Evolutionary conservation across 1,140 invertebrate genomes (phyloP).

Genomic region (Drosophila sulfurigaster): DNA sequence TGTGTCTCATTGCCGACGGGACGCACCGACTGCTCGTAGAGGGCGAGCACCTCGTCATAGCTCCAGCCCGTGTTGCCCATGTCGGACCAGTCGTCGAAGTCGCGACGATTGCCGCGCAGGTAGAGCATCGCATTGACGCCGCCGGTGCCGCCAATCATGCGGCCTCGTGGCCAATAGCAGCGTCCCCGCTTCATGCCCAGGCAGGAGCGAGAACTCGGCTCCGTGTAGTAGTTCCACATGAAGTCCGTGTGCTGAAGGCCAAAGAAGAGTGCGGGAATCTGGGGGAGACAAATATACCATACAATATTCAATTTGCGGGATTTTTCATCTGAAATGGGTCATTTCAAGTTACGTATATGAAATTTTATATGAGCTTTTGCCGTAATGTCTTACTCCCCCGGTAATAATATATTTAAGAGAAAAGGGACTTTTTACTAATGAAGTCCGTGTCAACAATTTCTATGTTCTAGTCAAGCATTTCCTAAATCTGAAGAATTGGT

Average conservation of each 20-base stretch:
- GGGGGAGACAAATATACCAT: not conserved
- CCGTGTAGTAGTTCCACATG: slow-evolving; percentile 89
- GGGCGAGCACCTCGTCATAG: slow-evolving; percentile 71
- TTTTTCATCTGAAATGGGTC: too few relatives aligned
- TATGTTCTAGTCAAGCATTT: too few relatives aligned
- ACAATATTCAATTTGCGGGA: too few relatives aligned
- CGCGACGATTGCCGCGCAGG: slow-evolving; percentile 64
- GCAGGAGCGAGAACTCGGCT: slow-evolving; percentile 87
- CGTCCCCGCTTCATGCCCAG: slow-evolving; percentile 85
- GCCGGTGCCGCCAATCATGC: slow-evolving; percentile 91
- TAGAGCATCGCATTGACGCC: slow-evolving; percentile 91
- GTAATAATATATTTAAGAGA: too few relatives aligned
- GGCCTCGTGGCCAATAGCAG: slow-evolving; percentile 90
- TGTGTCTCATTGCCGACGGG: slow-evolving; percentile 78
- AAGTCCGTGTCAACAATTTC: too few relatives aligned
- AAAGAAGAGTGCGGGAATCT: slow-evolving; percentile 87
- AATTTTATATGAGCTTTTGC: too few relatives aligned
- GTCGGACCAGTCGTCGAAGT: slow-evolving; percentile 88
- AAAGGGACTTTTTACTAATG: too few relatives aligned
- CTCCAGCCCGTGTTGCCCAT: slow-evolving; percentile 85
- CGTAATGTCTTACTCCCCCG: too few relatives aligned
- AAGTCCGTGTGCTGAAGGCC: slow-evolving; percentile 85
- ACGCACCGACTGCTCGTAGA: slow-evolving; percentile 83
- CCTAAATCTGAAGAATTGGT: too few relatives aligned
- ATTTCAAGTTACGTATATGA: too few relatives aligned